Evolutionary conservation across 2,888 invertebrate genomes (phyloP).

Genomic region (Hypomecis atomaria): DNA sequence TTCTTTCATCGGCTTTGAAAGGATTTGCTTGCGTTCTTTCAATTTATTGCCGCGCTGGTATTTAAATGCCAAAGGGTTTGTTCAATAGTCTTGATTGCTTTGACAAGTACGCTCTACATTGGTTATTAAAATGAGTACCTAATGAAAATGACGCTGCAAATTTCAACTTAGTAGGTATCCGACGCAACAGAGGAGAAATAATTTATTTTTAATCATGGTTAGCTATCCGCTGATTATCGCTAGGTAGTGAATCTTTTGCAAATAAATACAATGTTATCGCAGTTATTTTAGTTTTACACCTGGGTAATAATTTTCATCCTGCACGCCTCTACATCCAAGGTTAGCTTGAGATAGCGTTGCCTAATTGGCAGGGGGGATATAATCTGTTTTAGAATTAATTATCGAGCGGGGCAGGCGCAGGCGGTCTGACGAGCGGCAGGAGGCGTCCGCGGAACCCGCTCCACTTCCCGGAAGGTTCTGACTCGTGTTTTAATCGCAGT

Average conservation of each 20-base stretch:
- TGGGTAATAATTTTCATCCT: not conserved
- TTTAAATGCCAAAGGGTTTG: conserved; percentile 21
- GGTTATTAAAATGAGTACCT: conserved; percentile 17
- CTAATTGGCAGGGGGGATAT: conserved; percentile 22
- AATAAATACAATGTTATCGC: too few species aligned
- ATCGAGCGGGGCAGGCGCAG: conserved; percentile 36
- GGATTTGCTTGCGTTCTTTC: conserved; percentile 49
- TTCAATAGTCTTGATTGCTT: conserved; percentile 24
- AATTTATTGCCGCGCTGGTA: conserved; percentile 52
- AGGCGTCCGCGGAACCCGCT: conserved; percentile 43
- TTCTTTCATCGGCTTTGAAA: conserved; percentile 56
- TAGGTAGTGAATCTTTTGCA: too few species aligned
- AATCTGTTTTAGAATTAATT: conserved; percentile 38
- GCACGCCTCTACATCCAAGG: not conserved
- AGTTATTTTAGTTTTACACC: too few species aligned
- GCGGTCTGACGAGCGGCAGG: conserved; percentile 49
- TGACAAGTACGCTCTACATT: conserved; percentile 21
- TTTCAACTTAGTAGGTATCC: not conserved
- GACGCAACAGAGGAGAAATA: too few species aligned
- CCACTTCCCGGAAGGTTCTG: conserved; percentile 73
- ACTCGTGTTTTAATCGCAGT: conserved; percentile 67
- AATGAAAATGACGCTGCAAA: not conserved
- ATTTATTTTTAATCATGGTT: too few species aligned
- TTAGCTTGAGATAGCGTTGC: conserved; percentile 13
- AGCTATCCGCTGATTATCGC: too few species aligned